Percentiles rank a stretch among this genome's conserved stretches.
Evolutionary conservation across 2,113 vertebrate genomes (phyloP).

Genomic region (Passer domesticus): DNA sequence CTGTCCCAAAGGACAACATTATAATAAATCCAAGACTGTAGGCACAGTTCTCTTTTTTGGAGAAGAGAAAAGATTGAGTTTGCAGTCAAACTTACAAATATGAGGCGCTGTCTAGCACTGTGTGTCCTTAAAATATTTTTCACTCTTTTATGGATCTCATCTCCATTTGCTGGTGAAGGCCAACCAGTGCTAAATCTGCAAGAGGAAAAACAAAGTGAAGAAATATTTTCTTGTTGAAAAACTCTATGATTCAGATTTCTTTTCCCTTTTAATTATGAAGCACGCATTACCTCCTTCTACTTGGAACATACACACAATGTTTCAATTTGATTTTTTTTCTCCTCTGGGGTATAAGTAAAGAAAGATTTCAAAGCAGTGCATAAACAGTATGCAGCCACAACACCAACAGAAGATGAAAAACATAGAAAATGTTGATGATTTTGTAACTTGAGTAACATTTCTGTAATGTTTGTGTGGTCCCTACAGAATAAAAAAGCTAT

Average conservation of each 20-base stretch:
- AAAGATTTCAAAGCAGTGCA: not conserved
- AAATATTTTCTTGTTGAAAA: not conserved
- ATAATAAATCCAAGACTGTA: not conserved
- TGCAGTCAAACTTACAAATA: slow-evolving; percentile 76
- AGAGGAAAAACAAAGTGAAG: slow-evolving; percentile 10
- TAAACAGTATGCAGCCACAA: not conserved
- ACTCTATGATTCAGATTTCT: not conserved
- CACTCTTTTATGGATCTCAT: slow-evolving; percentile 91
- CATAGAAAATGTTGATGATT: not conserved
- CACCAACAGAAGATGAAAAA: not conserved
- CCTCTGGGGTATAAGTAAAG: not conserved
- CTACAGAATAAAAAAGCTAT: not conserved
- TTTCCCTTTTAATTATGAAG: not conserved
- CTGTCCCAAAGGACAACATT: not conserved
- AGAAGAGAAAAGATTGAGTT: not conserved
- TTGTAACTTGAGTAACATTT: not conserved
- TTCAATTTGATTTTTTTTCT: not conserved
- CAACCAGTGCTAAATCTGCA: slow-evolving; percentile 81
- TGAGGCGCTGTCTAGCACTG: slow-evolving; percentile 72
- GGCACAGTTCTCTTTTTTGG: not conserved
- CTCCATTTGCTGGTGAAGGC: slow-evolving; percentile 79
- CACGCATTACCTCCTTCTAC: not conserved
- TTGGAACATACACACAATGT: not conserved
- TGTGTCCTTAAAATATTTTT: slow-evolving; percentile 89
- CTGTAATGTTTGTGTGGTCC: not conserved